Conservation (phyloP, 2,888 invertebrate species). For the Tribolium freemani region DNA sequence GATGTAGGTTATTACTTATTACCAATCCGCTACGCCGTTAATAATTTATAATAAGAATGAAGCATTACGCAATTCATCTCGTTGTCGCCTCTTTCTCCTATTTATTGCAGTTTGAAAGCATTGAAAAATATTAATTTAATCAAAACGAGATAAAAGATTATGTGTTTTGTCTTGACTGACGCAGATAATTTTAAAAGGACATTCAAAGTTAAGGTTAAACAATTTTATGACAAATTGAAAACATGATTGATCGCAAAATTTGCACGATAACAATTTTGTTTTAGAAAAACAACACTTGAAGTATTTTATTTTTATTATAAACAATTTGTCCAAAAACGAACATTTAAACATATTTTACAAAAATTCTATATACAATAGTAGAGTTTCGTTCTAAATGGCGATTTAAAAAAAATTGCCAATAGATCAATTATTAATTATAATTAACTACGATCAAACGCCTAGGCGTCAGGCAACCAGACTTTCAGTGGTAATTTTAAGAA, state of each 20-base stretch:
- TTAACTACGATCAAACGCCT: constrained; percentile 25
- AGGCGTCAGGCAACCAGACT: constrained; percentile 74
- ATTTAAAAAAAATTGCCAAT: constrained; percentile 27
- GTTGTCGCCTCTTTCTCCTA: no score
- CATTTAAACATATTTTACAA: neutral
- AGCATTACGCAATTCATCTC: no score
- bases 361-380: neutral
- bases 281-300: neutral
- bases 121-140: neutral
- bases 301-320: neutral
- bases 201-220: constrained; percentile 18
- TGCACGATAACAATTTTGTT: neutral
- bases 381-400: constrained; percentile 20
- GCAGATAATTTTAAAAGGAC: constrained; percentile 17
- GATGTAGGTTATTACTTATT: neutral
- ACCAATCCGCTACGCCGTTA: neutral
- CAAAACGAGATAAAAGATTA: neutral
- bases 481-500: constrained; percentile 80
- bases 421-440: constrained; percentile 11
- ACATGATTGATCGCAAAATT: neutral
- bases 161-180: constrained; percentile 27
- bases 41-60: no score
- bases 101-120: neutral
- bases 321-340: constrained; percentile 1
- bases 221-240: constrained; percentile 7